Evolutionary conservation across 1,140 invertebrate species (phyloP).

Genomic region (Ericerus pela): DNA sequence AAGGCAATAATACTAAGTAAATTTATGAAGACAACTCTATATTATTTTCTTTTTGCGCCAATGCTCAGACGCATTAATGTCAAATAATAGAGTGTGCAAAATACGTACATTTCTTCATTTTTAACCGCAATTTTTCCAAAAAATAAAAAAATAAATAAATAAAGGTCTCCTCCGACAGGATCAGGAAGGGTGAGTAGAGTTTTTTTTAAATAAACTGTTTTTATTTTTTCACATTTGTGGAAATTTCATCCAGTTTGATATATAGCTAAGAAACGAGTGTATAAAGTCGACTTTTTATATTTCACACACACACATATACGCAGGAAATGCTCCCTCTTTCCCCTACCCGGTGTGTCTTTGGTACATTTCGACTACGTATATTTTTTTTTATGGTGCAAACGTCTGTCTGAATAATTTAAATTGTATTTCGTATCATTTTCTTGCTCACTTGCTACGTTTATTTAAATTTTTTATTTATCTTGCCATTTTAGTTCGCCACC

Average conservation of each 20-base stretch:
- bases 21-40: conserved; percentile 2
- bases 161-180: neutral
- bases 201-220: conserved; percentile 2
- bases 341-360: no score
- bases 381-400: neutral
- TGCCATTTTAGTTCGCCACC: no score
- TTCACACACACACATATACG: neutral
- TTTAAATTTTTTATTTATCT: no score
- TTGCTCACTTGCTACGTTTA: no score
- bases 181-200: neutral
- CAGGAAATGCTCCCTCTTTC: neutral
- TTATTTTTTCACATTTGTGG: conserved; percentile 7
- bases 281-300: no score
- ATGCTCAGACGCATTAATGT: conserved; percentile 6
- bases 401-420: conserved; percentile 11
- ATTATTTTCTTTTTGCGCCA: no score
- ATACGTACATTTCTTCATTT: conserved; percentile 6
- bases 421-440: conserved; percentile 3
- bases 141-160: no score
- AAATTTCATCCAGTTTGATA: conserved; percentile 8
- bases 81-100: conserved; percentile 3
- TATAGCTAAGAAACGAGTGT: neutral
- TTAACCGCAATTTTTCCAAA: neutral
- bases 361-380: conserved; percentile 4
- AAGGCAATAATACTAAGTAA: conserved; percentile 6